phyloP scores from a whole-genome alignment of 2,888 invertebrate genomes.

The Dasysyrphus tricinctus region DNA sequence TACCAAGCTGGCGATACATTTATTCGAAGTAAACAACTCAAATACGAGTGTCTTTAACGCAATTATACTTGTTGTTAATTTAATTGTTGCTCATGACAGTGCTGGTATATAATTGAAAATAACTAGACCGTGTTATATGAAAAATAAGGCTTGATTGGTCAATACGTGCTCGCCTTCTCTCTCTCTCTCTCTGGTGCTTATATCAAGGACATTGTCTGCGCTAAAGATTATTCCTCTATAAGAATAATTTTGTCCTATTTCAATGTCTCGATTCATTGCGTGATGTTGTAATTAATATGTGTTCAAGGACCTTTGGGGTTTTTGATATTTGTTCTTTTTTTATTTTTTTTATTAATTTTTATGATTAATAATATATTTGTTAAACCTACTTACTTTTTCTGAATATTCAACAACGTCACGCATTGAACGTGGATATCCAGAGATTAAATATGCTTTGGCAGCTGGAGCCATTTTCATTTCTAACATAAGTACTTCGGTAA shows the following conservation, averaged over 20 bases:
- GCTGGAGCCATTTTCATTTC: slow-evolving; percentile 97
- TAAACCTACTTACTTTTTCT: slow-evolving; percentile 88
- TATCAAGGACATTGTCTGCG: slow-evolving; percentile 19
- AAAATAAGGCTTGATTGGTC: slow-evolving; percentile 27
- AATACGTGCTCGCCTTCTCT: neutral
- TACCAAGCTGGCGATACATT: neutral
- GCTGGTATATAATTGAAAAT: slow-evolving; percentile 11
- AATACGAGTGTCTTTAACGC: slow-evolving; percentile 51
- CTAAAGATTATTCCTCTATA: neutral
- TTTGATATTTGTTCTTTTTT: neutral
- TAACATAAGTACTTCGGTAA: slow-evolving; percentile 94
- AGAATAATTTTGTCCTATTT: neutral
- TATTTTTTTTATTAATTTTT: neutral
- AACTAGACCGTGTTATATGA: slow-evolving; percentile 8
- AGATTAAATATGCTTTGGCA: slow-evolving; percentile 93
- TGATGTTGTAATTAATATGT: slow-evolving; percentile 40
- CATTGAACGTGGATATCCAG: slow-evolving; percentile 96
- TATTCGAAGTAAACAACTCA: neutral
- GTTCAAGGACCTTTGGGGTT: slow-evolving; percentile 31
- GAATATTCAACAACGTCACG: slow-evolving; percentile 95
- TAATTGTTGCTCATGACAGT: slow-evolving; percentile 44
- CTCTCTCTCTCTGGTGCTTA: neutral
- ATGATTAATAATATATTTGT: neutral
- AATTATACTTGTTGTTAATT: slow-evolving; percentile 62
- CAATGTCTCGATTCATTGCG: neutral